Base-by-base conservation (phyloP, 2,888 invertebrate species). In the Acleris cristana region DNA sequence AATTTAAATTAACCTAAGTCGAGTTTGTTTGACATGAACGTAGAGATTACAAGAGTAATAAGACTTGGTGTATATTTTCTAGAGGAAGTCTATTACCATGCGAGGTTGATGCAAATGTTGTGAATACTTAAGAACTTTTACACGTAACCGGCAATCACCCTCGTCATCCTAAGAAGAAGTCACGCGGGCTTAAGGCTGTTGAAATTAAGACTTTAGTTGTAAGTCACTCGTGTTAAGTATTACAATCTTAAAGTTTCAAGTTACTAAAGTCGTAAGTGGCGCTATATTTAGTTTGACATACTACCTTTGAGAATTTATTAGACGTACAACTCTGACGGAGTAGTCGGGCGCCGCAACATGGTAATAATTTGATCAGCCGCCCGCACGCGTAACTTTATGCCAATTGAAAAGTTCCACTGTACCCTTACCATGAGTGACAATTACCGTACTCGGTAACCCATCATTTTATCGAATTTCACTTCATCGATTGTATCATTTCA, bases 311-410 rank as follows among this genome's bases (percentile, higher is more conserved):
- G 34, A 65, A 69, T 69, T 72, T 74, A 73, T 70, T 67, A 62
- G 65, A 71, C 60, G 73, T 74, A 73, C 69, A 77, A 82, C 83
- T 84, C 76, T 79, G 81, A 82, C 81, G 79, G 77, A 76, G 78
- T 79, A 84, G 83, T 79, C 82, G 64, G 80, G 75, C 79, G 79
- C 88, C 86, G 85, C 88, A 88, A 88, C 88, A 87, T 83, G 85
- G 87, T 85, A 88, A 90, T 92, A 91, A 92, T 91, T 92, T 89
- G 90, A 92, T 91, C 89, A 91, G 82, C 83, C 84, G 83, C 86
- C 83, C 81, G 78, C 76, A 82, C 78, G 82, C 75, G 80, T 77
- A 88, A 88, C 85, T 90, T 86, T 84, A 83, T 86, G 84, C 84
- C 88, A 89, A 90, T 88, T 84, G 83, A 82, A 85, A 89, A 90